These are phyloP conservation scores for Drosophila pachea DNA, from an alignment of 1,140 invertebrate species.

Conservation along the genomic window DNA sequence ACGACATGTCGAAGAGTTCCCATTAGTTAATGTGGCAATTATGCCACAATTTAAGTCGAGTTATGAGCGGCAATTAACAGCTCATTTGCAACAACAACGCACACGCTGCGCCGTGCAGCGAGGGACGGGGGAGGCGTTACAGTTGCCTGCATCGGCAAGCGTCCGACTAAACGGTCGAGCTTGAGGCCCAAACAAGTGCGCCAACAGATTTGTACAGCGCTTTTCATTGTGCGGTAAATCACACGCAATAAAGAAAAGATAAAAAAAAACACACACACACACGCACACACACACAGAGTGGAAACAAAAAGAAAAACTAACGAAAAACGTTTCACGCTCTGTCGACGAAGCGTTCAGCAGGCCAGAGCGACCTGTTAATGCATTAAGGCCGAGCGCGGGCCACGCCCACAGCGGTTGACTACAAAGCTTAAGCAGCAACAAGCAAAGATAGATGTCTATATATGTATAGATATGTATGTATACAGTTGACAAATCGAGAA, in stretches of 20 bases:
- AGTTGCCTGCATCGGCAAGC: conserved; percentile 48
- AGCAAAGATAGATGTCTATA: neutral
- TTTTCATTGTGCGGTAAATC: conserved; percentile 65
- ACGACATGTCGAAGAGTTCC: no score
- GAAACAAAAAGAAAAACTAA: conserved; percentile 18
- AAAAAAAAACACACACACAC: no score
- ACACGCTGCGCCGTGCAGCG: neutral
- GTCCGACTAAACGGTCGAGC: conserved; percentile 50
- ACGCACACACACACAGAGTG: no score
- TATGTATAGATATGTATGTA: neutral
- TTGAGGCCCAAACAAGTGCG: conserved; percentile 20
- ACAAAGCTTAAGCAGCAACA: conserved; percentile 1
- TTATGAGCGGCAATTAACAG: conserved; percentile 53
- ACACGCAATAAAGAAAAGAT: conserved; percentile 60
- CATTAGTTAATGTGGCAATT: neutral
- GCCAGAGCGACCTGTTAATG: conserved; percentile 35
- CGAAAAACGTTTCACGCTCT: conserved; percentile 62
- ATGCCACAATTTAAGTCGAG: conserved; percentile 12
- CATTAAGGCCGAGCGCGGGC: conserved; percentile 36
- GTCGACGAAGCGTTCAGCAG: conserved; percentile 60
- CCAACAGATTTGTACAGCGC: conserved; percentile 30
- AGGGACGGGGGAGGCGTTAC: conserved; percentile 20
- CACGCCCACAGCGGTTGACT: conserved; percentile 24
- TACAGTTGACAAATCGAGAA: no score
- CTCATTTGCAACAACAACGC: conserved; percentile 47